Conservation (phyloP, 2,797 vertebrate species). For the Tokudaia muenninki region DNA sequence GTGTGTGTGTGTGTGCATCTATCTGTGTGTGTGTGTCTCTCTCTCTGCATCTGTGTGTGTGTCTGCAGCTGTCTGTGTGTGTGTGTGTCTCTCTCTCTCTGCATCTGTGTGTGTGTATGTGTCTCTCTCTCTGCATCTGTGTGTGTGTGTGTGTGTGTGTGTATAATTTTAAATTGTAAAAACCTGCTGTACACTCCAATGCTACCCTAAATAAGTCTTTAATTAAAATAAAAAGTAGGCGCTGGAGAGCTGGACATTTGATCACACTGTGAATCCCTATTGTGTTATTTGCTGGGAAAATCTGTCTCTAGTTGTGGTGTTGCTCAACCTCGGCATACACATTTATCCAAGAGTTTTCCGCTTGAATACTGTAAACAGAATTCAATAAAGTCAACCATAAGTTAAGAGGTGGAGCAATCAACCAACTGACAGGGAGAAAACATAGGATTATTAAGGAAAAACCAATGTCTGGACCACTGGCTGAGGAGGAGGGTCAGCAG, state of each 20-base stretch:
- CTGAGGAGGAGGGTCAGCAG: neutral
- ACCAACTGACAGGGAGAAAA: neutral
- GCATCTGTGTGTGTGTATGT: neutral
- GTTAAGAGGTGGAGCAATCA: neutral
- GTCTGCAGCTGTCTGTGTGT: neutral
- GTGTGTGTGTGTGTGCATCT: neutral
- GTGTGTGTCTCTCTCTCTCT: neutral
- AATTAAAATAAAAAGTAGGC: neutral
- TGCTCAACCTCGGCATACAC: neutral
- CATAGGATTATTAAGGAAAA: neutral
- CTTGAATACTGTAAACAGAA: neutral
- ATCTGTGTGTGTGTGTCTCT: neutral
- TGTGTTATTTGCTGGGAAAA: neutral
- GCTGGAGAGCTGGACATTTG: neutral
- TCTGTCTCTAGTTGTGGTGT: neutral
- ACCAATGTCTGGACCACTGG: neutral
- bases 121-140: neutral
- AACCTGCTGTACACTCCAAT: neutral
- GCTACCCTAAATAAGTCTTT: slow-evolving; percentile 5
- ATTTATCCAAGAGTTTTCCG: neutral
- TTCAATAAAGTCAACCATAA: neutral
- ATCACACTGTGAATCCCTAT: neutral
- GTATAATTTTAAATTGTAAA: neutral
- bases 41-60: neutral
- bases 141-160: neutral